Evolutionary conservation across 1,140 invertebrate species (phyloP).

Genomic region (Zaprionus nigranus): DNA sequence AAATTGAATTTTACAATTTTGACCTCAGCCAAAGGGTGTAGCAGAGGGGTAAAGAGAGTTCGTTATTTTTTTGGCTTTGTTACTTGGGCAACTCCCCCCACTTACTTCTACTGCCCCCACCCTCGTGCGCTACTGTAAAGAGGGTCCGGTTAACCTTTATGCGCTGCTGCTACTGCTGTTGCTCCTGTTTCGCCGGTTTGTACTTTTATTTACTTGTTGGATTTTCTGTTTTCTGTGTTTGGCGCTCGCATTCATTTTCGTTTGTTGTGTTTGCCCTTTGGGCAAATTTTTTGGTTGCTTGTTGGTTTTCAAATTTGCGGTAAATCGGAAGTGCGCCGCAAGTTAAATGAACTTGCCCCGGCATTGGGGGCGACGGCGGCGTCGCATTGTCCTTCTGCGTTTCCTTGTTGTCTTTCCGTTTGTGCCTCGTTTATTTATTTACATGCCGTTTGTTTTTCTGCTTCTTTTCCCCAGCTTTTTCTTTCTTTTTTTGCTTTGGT

Average conservation of each 20-base stretch:
- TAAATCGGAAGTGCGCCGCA: constrained; percentile 81
- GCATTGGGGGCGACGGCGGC: constrained; percentile 22
- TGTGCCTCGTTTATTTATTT: constrained; percentile 65
- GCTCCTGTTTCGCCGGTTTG: constrained; percentile 4
- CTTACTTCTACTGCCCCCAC: neutral
- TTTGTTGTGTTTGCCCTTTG: constrained; percentile 67
- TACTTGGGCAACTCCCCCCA: constrained; percentile 8
- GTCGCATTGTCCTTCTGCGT: constrained; percentile 57
- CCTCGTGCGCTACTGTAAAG: neutral
- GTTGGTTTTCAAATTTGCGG: constrained; percentile 81
- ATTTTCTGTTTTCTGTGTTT: constrained; percentile 56
- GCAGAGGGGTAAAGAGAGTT: neutral
- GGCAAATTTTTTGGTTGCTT: constrained; percentile 77
- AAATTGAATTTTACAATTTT: constrained; percentile 78
- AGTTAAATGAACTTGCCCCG: constrained; percentile 76
- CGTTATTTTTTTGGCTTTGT: constrained; percentile 11
- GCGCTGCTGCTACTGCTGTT: constrained; percentile 19
- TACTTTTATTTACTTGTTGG: constrained; percentile 69
- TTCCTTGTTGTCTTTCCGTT: constrained; percentile 79
- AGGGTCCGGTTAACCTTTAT: constrained; percentile 46
- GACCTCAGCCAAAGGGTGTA: neutral
- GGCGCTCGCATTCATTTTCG: constrained; percentile 34
- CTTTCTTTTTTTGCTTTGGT: neutral
- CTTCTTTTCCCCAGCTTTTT: neutral
- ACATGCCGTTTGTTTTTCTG: constrained; percentile 63